Evolutionary conservation across 1,140 invertebrate species (phyloP).

Genomic region (Manduca sexta): DNA sequence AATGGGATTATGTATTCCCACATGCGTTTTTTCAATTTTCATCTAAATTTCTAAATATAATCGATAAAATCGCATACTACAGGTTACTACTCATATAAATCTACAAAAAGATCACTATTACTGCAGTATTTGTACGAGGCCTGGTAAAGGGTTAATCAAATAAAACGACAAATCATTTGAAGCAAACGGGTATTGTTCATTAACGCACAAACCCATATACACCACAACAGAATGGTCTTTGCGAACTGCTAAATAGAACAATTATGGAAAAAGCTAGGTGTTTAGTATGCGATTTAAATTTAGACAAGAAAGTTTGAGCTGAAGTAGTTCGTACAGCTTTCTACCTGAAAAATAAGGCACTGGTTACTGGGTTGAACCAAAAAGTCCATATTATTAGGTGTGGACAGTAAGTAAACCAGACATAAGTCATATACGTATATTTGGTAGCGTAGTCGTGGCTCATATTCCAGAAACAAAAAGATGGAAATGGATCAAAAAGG

Average conservation of each 20-base stretch:
- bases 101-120: too few species aligned
- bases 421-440: slow-evolving; percentile 28
- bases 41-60: too few species aligned
- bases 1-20: too few species aligned
- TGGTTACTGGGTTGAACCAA: slow-evolving; percentile 1
- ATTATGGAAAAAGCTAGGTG: slow-evolving; percentile 3
- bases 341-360: slow-evolving; percentile 6
- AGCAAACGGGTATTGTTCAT: slow-evolving; percentile 12
- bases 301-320: slow-evolving; percentile 9
- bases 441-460: slow-evolving; percentile 18
- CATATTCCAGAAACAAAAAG: slow-evolving; percentile 13
- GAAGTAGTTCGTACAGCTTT: slow-evolving; percentile 11
- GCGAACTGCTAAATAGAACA: slow-evolving; percentile 3
- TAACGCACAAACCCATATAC: slow-evolving; percentile 13
- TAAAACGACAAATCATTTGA: slow-evolving; percentile 8
- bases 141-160: slow-evolving; percentile 27
- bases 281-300: slow-evolving; percentile 10
- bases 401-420: slow-evolving; percentile 20
- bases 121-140: too few species aligned
- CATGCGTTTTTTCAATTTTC: too few species aligned
- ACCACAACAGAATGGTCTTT: slow-evolving; percentile 13
- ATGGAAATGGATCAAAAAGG: slow-evolving; percentile 13
- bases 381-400: slow-evolving; percentile 22
- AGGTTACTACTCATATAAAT: too few species aligned
- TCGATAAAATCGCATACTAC: too few species aligned